phyloP scores from a whole-genome alignment of 2,888 invertebrate species.

The Fragum fragum region DNA sequence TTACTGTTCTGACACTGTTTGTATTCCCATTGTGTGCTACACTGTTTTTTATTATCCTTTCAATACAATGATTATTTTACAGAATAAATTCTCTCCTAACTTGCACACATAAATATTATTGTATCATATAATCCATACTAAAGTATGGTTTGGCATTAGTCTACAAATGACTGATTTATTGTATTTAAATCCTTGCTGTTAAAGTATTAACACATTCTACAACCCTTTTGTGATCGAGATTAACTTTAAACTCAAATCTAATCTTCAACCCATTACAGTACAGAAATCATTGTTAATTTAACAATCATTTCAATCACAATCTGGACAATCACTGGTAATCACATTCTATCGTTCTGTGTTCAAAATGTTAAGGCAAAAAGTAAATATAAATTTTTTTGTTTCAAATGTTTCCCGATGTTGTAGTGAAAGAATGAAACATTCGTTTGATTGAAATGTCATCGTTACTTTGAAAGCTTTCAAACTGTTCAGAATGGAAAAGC shows the following conservation, averaged over 20 bases:
- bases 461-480: too few species aligned
- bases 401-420: too few species aligned
- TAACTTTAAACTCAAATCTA: background rate
- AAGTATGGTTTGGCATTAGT: background rate
- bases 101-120: background rate
- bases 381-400: too few species aligned
- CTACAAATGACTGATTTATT: background rate
- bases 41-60: background rate
- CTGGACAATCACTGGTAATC: too few species aligned
- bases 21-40: background rate
- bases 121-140: background rate
- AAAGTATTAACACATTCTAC: background rate
- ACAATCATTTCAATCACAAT: too few species aligned
- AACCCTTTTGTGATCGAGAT: background rate
- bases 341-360: too few species aligned
- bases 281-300: too few species aligned
- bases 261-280: background rate
- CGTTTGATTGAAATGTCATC: too few species aligned
- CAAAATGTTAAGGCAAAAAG: too few species aligned
- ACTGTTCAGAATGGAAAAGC: too few species aligned
- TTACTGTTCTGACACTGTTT: slow-evolving; percentile 9
- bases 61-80: background rate
- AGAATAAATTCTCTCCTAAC: background rate
- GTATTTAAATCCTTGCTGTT: slow-evolving; percentile 5
- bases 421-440: too few species aligned